Base-by-base conservation (phyloP, 2,888 invertebrate species). In the Drosophila fungiperda region DNA sequence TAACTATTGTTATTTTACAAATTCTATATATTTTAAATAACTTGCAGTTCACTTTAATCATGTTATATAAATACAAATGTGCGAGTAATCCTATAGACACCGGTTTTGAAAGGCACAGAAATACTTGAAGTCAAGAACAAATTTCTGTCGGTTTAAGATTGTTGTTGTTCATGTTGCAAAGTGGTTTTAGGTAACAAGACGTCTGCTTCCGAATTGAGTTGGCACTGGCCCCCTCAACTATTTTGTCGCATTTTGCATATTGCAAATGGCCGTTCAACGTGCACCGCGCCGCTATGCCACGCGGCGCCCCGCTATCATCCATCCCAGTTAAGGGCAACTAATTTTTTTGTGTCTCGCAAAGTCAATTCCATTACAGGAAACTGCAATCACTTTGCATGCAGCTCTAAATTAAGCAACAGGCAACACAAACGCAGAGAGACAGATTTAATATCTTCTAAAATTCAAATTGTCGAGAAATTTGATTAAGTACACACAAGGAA, bases 191-290 rank as follows among this genome's bases (percentile, higher is more conserved):
- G 65, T 72, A 80, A 72, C 71, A 81, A 80, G 81, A 71, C 65
- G 80, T 75, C 75, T 75, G 70, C 66, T 32, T 53, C 78, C 68
- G 77, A 87, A 87, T 76, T 79, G 72, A 73, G 77, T 71, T 71
- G 78, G 67, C 73, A 26, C 49, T 59, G 42, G 52, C 60, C 72
- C 48, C 63, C 84, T 77, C 62, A 84, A 77, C 87, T 82, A 84
- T 84, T 84, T 80, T 82, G 87, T 84, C 82, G 85, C 78, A 74
- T 73, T 86, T 89, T 86, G 87, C 82, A 89, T 84, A 80, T 84
- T 89, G 85, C 87, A 78, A 74, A 83, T 74, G 54, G 68, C 73
- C 75, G 80, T 32, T 50, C 52, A 36, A 12, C 45, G 66, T 54
- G 58, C 67, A 59, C 23, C n/a, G 48, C 52, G 26, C 20, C 9